Evolutionary conservation across 2,113 vertebrate genomes (phyloP).

Genomic region (Odontesthes bonariensis): DNA sequence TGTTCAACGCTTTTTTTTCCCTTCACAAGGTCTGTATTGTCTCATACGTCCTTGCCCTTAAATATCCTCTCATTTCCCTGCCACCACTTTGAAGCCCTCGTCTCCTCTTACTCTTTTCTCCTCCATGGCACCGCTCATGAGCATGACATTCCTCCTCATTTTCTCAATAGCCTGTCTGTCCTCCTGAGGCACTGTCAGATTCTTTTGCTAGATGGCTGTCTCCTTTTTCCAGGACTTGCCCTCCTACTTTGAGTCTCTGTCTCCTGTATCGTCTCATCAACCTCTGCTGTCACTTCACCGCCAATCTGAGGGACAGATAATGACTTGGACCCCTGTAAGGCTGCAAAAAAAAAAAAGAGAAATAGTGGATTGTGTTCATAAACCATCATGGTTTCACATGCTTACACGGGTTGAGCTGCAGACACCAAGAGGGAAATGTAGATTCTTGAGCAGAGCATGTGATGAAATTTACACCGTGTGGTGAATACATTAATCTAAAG

Average conservation of each 20-base stretch:
- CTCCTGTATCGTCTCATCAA: slow-evolving; percentile 27
- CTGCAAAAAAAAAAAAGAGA: background rate
- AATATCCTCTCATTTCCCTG: background rate
- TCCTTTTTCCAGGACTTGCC: slow-evolving; percentile 1
- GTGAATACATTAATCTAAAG: background rate
- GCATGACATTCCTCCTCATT: slow-evolving; percentile 52
- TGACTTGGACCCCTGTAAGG: slow-evolving; percentile 7
- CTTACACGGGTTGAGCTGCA: background rate
- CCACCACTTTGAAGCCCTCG: slow-evolving; percentile 18
- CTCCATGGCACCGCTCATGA: slow-evolving; percentile 30
- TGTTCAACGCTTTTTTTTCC: no score
- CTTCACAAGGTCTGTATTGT: slow-evolving; percentile 11
- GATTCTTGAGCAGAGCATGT: background rate
- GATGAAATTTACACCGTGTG: background rate
- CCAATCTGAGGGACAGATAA: slow-evolving; percentile 25
- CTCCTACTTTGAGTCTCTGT: slow-evolving; percentile 20
- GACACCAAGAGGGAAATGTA: background rate
- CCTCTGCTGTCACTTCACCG: slow-evolving; percentile 41
- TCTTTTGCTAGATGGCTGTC: slow-evolving; percentile 12
- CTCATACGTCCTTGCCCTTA: slow-evolving; percentile 11
- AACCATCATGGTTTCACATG: slow-evolving; percentile 1
- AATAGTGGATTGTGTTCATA: slow-evolving; percentile 7
- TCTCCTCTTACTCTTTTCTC: slow-evolving; percentile 23
- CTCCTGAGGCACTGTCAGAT: slow-evolving; percentile 53
- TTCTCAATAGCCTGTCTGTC: slow-evolving; percentile 40